Evolutionary conservation across 2,888 invertebrate species (phyloP), one percentile per base, ranked within the genome.

Genomic region (Cynaeus angustus): DNA sequence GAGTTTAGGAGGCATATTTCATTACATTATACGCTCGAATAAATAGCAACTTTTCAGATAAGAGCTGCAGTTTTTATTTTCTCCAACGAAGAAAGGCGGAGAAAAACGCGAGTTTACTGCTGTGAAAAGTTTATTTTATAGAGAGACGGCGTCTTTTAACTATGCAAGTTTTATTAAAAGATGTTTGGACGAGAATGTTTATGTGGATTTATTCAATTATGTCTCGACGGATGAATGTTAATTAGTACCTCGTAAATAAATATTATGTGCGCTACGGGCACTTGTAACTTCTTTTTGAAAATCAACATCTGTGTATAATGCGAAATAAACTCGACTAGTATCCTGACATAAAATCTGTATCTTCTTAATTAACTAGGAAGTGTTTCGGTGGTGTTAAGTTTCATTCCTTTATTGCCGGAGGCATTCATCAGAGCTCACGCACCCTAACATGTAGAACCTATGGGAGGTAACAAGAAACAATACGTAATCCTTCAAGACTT

Each of bases 1-100:
- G 65, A 65, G 52, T 55, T 67, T 62, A 58, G 64, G 45, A 59
- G 56, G 53, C 56, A 66, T 66, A 66, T 70, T 66, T 70, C 70
- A 66, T 66, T 70, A 59, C 37, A 66, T 70, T 70, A 66, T 55
- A 30, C 70, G 66, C 70, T 50, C 61, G 66, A 66, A 66, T 70
- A 70, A 70, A 70, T 61, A 66, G 37, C 43, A 70, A 61, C 64
- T 66, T 66, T 70, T 66, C 46, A 69, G 68, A 68, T 68, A 68
- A 68, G 43, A 61, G 62, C 12, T 53, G 55, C 53, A 45, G 41
- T 65, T 65, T 65, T 65, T 65, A 65, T 65, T 65, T 53, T 50
- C 62, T 26, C 14, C 45, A 33, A 46, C 59, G 45, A 46, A 33
- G 12, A 37, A 26, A 55, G 37, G 37, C 56, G 38, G 33, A 61